These are phyloP conservation scores for Thomomys bottae DNA, from an alignment of 2,113 vertebrate species.

Conservation along the genomic window DNA sequence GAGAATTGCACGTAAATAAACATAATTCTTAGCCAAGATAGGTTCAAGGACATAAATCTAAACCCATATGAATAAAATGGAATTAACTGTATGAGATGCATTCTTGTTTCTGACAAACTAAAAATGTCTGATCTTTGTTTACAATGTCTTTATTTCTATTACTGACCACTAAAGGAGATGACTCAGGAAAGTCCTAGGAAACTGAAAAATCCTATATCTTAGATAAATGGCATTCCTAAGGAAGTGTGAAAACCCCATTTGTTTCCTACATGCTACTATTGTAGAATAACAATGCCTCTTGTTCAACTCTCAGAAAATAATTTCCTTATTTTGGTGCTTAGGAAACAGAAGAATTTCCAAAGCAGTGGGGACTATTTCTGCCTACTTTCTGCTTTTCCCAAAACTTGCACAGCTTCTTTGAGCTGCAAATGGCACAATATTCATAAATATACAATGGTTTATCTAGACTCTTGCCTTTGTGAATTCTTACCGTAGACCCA, in stretches of 20 bases:
- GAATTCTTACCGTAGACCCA: background rate
- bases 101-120: constrained; percentile 1
- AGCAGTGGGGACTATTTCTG: background rate
- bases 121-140: background rate
- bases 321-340: constrained; percentile 28
- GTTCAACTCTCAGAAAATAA: constrained; percentile 43
- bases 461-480: background rate
- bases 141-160: background rate
- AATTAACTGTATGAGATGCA: background rate
- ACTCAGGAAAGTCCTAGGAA: background rate
- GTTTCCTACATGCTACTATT: background rate
- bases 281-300: constrained; percentile 4
- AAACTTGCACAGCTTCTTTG: background rate
- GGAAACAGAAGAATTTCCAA: constrained; percentile 49
- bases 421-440: constrained; percentile 44
- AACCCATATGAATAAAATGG: background rate
- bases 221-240: background rate
- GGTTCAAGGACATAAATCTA: background rate
- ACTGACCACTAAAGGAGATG: background rate
- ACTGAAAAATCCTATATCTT: background rate
- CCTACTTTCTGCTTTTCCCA: constrained; percentile 8
- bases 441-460: constrained; percentile 56
- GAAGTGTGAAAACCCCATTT: background rate
- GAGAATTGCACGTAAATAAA: background rate
- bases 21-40: background rate